These are phyloP conservation scores for Metopia argyrocephala DNA, from an alignment of 2,888 invertebrate species.

Conservation along the genomic window DNA sequence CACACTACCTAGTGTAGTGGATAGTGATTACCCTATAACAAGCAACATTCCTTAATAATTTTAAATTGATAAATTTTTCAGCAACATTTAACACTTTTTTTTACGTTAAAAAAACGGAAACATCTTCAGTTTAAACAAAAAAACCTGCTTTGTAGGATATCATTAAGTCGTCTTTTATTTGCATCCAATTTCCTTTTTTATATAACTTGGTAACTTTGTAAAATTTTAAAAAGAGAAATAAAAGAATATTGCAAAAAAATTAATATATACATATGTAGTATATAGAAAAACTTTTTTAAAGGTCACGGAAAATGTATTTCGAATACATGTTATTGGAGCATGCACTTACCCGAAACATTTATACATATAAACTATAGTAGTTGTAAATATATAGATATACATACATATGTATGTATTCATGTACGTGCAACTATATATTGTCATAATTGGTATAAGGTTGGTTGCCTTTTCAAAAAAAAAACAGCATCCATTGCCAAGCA, in stretches of 20 bases:
- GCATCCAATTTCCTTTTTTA: no score
- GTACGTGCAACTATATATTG: not conserved
- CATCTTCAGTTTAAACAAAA: no score
- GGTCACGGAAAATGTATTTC: conserved; percentile 54
- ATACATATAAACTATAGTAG: not conserved
- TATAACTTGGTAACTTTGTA: conserved; percentile 18
- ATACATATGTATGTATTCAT: not conserved
- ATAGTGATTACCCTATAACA: no score
- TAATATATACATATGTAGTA: no score
- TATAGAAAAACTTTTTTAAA: conserved; percentile 43
- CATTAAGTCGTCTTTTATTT: no score
- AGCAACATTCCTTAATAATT: no score
- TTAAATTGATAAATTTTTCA: no score
- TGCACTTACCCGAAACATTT: not conserved
- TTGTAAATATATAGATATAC: not conserved
- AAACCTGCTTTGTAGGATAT: no score
- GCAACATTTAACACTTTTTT: no score
- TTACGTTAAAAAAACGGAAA: no score
- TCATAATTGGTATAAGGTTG: not conserved
- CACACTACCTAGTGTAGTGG: no score
- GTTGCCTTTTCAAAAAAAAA: no score
- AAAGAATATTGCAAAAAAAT: not conserved
- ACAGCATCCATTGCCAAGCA: conserved; percentile 35
- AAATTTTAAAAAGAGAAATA: conserved; percentile 6
- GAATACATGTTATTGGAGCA: conserved; percentile 17